A percentile compares a stretch with the other conserved stretches of the same genome.
Evolutionary conservation across 2,888 invertebrate genomes (phyloP).

Genomic region (Ceriagrion tenellum): DNA sequence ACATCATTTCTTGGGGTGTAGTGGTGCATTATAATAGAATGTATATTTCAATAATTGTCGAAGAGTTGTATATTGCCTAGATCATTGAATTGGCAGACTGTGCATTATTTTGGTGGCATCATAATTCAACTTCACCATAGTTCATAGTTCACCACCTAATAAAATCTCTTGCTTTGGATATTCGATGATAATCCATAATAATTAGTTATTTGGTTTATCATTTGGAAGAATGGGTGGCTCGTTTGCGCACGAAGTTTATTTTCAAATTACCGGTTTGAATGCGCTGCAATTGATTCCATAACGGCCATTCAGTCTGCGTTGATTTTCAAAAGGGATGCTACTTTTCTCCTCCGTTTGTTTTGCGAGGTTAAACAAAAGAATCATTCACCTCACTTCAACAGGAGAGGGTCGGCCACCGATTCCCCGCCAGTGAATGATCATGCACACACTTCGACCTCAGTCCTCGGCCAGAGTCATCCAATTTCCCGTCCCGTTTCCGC

Average conservation of each 20-base stretch:
- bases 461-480: not conserved
- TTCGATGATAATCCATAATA: not conserved
- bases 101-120: no score
- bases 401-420: not conserved
- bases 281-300: not conserved
- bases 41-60: no score
- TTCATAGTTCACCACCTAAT: no score
- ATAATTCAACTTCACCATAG: no score
- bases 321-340: not conserved
- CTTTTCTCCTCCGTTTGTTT: not conserved
- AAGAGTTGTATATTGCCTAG: no score
- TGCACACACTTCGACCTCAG: not conserved
- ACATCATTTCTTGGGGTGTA: no score
- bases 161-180: no score
- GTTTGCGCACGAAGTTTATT: not conserved
- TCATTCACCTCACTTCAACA: not conserved
- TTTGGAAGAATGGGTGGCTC: not conserved
- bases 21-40: no score
- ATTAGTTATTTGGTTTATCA: not conserved
- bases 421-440: not conserved
- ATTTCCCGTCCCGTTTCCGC: not conserved
- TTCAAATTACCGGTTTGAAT: not conserved
- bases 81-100: no score
- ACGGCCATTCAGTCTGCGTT: not conserved
- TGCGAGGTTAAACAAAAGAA: slow-evolving; percentile 12